Conservation (phyloP, 2,888 invertebrate genomes). For the Fragum fragum region DNA sequence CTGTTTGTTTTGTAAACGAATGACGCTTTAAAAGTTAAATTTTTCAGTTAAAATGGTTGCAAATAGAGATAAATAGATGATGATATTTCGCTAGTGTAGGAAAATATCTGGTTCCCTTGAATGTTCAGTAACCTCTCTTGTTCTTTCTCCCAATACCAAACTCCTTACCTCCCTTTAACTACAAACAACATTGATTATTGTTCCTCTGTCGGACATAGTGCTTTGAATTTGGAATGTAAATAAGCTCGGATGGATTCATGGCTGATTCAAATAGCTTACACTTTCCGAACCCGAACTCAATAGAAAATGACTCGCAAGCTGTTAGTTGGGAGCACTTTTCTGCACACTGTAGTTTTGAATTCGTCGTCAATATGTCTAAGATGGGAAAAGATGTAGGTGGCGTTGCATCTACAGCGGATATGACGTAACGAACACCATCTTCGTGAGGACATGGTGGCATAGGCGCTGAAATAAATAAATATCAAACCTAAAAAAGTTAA, state of each 20-base stretch:
- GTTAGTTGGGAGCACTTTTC: conserved; percentile 1
- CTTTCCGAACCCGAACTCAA: background rate
- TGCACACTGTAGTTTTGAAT: conserved; percentile 4
- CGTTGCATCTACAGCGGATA: background rate
- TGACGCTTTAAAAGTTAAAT: no score
- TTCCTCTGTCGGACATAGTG: background rate
- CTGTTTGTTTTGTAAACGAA: no score
- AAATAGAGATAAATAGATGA: no score
- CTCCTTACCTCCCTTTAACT: background rate
- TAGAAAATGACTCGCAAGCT: background rate
- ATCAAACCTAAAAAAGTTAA: no score
- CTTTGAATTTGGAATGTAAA: background rate
- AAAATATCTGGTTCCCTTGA: no score
- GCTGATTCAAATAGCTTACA: background rate
- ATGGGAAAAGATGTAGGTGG: background rate
- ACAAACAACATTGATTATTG: background rate
- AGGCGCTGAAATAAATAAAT: background rate
- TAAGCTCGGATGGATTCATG: background rate
- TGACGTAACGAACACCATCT: background rate
- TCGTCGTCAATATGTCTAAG: background rate
- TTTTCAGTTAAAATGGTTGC: no score
- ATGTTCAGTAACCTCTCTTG: background rate
- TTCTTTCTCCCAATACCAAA: background rate
- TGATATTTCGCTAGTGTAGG: no score
- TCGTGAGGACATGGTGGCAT: background rate